A percentile compares a stretch with the other conserved stretches of the same genome.
Evolutionary conservation across 2,113 vertebrate species (phyloP).

Genomic region (Sterna hirundo): DNA sequence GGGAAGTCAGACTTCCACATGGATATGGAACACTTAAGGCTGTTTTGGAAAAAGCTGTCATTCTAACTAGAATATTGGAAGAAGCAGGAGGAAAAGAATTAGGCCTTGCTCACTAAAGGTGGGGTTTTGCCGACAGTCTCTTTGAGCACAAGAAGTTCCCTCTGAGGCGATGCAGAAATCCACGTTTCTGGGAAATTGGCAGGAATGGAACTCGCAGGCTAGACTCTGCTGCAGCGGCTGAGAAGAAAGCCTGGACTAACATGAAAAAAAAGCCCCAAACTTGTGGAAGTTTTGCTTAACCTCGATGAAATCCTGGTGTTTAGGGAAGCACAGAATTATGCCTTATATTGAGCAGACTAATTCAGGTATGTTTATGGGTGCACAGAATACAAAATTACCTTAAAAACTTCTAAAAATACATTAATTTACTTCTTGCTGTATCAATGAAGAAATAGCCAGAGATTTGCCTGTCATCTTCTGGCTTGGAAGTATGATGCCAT

Average conservation of each 20-base stretch:
- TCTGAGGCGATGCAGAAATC: not conserved
- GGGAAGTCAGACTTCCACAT: not conserved
- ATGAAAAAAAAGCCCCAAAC: not conserved
- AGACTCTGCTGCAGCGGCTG: rapidly evolving
- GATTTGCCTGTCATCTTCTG: not conserved
- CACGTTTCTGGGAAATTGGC: not conserved
- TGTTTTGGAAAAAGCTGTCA: not conserved
- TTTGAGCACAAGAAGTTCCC: not conserved
- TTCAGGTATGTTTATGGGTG: not conserved
- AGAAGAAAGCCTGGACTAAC: not conserved
- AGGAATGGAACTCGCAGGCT: not conserved
- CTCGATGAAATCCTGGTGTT: not conserved
- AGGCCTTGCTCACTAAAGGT: not conserved
- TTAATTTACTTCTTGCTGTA: not conserved
- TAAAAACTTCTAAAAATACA: not conserved
- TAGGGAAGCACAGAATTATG: not conserved
- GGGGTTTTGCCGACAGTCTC: not conserved
- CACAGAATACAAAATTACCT: not conserved
- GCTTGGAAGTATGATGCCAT: not conserved
- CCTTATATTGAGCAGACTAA: not conserved
- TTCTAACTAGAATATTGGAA: not conserved
- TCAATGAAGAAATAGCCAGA: not conserved
- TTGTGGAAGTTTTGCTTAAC: not conserved
- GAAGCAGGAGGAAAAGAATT: not conserved
- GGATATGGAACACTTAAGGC: too few relatives aligned